Evolutionary conservation across 2,113 vertebrate genomes (phyloP), one percentile per base, ranked within the genome.

Genomic region (Amphiprion percula): DNA sequence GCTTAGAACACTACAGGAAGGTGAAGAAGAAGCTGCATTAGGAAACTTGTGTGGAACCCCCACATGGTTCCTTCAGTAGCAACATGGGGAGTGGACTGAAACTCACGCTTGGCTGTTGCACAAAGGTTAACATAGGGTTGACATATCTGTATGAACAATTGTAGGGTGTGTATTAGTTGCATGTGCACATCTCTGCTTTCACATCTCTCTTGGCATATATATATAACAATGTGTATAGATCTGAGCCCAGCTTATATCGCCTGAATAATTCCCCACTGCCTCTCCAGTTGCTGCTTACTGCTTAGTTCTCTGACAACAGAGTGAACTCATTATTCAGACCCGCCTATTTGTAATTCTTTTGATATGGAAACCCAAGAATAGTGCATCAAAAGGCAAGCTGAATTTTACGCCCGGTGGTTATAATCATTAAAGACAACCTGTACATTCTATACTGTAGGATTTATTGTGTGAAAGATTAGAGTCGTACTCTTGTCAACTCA

Each of bases 281-380:
- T 79, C 16, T 56, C 68, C 54, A 60, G 56, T 60, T 21, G 49
- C 16, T 21, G 17, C 56, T 69, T 64, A 26, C 54, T 39, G 17
- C 39, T 64, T 14, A 54, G 53, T 14, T 64, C 44, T 56, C 47
- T 55, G 19, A 72, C 56, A 52, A 46, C 50, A 49, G 3, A 2
- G 41, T 5, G 10, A 26, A 37, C 10, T 54, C 21, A 68, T 60
- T 69, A 55, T 7, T 47, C 55, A 49, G 44, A 49, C 63, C 47
- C 28, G 19, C n/a, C 23, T 4, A 3, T 33, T 10, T 63, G 6
- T 23, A 37, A 30, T 33, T 30, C 26, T 55, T 55, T 74, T 76
- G 41, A 80, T 72, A 70, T 30, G 10, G n/a, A 52, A 30, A 26
- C 21, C 64, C 15, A 55, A 26, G 26, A 50, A 17, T 14, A 39